phyloP scores from a whole-genome alignment of 64 coral and sea anemone genomes.

The Stichodactyla helianthus region DNA sequence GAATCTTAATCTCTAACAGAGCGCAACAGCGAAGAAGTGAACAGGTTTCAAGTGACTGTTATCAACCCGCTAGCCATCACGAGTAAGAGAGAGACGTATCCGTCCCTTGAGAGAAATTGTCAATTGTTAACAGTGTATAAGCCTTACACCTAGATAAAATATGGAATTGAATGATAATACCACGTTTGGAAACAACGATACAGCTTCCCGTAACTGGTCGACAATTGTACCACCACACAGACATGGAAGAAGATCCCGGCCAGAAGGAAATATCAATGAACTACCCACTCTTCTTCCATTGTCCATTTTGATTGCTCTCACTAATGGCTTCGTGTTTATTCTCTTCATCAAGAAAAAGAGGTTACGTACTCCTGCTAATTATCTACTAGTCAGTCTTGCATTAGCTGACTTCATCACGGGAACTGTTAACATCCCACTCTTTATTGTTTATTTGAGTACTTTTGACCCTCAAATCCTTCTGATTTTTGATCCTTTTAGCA shows the following conservation, averaged over 20 bases:
- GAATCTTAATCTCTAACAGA: too few relatives aligned
- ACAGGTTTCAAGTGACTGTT: too few relatives aligned
- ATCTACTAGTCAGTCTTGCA: constrained; percentile 49
- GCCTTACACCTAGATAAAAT: too few relatives aligned
- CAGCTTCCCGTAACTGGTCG: not conserved
- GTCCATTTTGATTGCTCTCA: constrained; percentile 33
- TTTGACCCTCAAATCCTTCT: not conserved
- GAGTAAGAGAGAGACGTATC: too few relatives aligned
- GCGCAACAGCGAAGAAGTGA: too few relatives aligned
- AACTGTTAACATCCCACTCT: constrained; percentile 40
- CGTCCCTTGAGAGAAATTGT: too few relatives aligned
- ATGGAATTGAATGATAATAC: not conserved
- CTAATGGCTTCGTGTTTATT: constrained; percentile 54
- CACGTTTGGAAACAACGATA: not conserved
- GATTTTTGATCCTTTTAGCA: not conserved
- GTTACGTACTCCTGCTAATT: constrained; percentile 49
- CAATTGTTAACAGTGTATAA: too few relatives aligned
- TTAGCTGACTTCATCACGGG: constrained; percentile 64
- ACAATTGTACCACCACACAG: not conserved
- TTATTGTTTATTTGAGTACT: not conserved
- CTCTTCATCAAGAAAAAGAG: constrained; percentile 36
- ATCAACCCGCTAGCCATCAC: too few relatives aligned
- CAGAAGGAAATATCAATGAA: not conserved
- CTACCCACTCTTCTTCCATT: constrained; percentile 31
- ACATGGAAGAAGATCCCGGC: not conserved